Evolutionary conservation across 2,888 invertebrate genomes (phyloP).

Genomic region (Heteropelma amictum): DNA sequence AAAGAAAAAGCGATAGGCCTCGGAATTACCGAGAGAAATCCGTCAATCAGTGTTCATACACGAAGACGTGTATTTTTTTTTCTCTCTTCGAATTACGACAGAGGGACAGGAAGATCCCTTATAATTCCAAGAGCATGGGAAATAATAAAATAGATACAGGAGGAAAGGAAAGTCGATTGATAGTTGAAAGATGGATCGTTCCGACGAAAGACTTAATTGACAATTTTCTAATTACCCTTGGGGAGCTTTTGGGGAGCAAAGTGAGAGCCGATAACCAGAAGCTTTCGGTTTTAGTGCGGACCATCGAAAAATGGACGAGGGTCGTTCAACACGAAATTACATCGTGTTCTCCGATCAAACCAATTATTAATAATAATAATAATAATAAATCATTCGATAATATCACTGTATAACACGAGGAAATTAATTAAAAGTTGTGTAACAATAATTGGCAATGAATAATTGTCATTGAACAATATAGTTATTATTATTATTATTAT

Average conservation of each 20-base stretch:
- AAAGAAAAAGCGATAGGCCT: neutral
- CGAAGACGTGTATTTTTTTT: neutral
- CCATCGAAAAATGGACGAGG: constrained; percentile 25
- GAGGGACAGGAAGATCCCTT: constrained; percentile 22
- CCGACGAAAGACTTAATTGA: constrained; percentile 49
- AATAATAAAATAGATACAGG: neutral
- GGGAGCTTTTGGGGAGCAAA: constrained; percentile 14
- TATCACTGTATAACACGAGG: too few relatives aligned
- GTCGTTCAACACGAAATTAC: constrained; percentile 65
- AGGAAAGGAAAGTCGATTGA: constrained; percentile 41
- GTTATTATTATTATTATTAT: too few relatives aligned
- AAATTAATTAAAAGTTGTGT: too few relatives aligned
- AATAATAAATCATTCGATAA: too few relatives aligned
- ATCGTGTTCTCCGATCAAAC: too few relatives aligned
- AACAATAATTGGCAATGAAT: too few relatives aligned
- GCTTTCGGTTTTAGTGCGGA: constrained; percentile 14
- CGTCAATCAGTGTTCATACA: constrained; percentile 45
- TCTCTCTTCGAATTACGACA: neutral
- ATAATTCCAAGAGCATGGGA: constrained; percentile 3
- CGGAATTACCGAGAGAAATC: constrained; percentile 20
- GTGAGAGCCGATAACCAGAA: constrained; percentile 16
- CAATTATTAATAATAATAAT: too few relatives aligned
- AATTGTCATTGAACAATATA: too few relatives aligned
- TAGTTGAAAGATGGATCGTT: constrained; percentile 49
- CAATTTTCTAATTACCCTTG: constrained; percentile 54